These are phyloP conservation scores for Sebastes minor DNA, from an alignment of 2,797 vertebrate genomes.

Conservation along the genomic window DNA sequence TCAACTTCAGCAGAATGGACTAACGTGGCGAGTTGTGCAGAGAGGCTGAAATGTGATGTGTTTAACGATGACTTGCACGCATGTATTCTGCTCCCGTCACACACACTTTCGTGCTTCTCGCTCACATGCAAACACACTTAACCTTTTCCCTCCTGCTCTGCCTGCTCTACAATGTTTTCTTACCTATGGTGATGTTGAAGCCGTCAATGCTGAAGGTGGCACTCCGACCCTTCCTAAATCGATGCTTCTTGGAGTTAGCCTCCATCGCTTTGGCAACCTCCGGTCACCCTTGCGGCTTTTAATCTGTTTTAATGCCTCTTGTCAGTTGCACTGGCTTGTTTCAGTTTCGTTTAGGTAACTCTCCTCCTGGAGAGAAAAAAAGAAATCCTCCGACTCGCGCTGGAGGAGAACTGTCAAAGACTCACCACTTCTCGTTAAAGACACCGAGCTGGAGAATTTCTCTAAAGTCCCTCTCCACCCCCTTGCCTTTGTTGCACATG, in stretches of 20 bases:
- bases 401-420: constrained; percentile 54
- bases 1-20: constrained; percentile 63
- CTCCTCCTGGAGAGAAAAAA: constrained; percentile 25
- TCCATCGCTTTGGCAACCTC: constrained; percentile 82
- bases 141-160: constrained; percentile 20
- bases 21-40: constrained; percentile 55
- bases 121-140: constrained; percentile 32
- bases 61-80: constrained; percentile 31
- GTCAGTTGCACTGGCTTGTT: constrained; percentile 50
- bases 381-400: constrained; percentile 49
- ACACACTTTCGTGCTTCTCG: constrained; percentile 15
- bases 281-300: constrained; percentile 29
- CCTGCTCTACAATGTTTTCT: constrained; percentile 81
- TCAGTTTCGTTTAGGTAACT: constrained; percentile 51
- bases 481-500: constrained; percentile 49
- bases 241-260: constrained; percentile 88
- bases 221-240: constrained; percentile 94
- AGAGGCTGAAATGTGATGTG: constrained; percentile 48
- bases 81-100: constrained; percentile 18
- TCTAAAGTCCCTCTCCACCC: constrained; percentile 49
- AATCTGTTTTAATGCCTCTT: constrained; percentile 30
- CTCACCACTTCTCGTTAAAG: constrained; percentile 55
- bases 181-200: constrained; percentile 98
- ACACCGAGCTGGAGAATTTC: constrained; percentile 48
- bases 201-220: constrained; percentile 97